Base-by-base conservation (phyloP, 2,113 vertebrate genomes). In the Tiliqua scincoides region DNA sequence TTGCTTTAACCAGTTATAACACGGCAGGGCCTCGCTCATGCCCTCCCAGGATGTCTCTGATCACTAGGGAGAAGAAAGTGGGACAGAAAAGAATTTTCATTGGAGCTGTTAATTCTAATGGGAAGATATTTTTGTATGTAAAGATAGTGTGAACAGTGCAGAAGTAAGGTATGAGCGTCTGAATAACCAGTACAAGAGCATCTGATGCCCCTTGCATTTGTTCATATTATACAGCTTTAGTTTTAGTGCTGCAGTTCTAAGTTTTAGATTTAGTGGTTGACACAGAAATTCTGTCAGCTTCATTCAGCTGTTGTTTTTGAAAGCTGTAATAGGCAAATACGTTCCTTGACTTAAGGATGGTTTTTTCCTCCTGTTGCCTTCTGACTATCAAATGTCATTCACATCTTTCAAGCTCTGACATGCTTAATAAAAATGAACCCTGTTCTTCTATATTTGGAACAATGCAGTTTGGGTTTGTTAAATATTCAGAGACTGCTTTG, bases 231-330 rank as follows among this genome's bases (percentile, higher is more conserved):
- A 12, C 20, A 67, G n/a, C 10, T 61, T 83, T 9, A 30, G 35
- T 90, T 87, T 84, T 75, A 77, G 32, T 67, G 32, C 82, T 84
- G 48, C 79, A 87, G 11, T 72, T 86, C 68, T 78, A 67, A 87
- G 76, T 65, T 1, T 18, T 57, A 17, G 62, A 77, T 30, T n/a
- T 43, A 82, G 27, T 73, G 21, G 21, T 30, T 52, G 37, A 35
- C 63, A 83, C 20, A 68, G 37, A 65, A 67, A 82, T 15, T 54
- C 0, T 40, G 63, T 70, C 83, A 76, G 9, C 35, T 89, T 52
- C 73, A 57, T 82, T 65, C 62, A 89, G 48, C 20, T 89, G 59
- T 70, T 85, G 9, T 23, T 65, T 85, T 35, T 79, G 59, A 90
- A 89, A 88, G 79, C 48, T 76, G 57, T 62, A 77, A 4, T 83